A percentile compares a stretch with the other conserved stretches of the same genome.
Conservation (phyloP, 2,113 vertebrate genomes). For the Bufo gargarizans region DNA sequence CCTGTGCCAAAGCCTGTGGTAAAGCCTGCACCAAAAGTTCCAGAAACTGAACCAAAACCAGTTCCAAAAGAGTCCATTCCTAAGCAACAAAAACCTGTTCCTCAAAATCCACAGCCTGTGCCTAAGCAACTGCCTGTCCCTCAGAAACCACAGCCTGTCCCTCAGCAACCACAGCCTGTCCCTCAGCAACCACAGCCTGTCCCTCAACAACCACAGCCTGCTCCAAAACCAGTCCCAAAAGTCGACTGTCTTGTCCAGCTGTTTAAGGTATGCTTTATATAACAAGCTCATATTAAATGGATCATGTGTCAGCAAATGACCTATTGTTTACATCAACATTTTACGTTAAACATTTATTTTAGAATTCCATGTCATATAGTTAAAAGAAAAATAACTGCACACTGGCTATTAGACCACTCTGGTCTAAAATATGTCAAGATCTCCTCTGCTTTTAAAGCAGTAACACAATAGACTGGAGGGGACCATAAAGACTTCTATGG, state of each 20-base stretch:
- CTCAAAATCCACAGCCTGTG: slow-evolving; percentile 16
- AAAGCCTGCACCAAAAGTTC: slow-evolving; percentile 42
- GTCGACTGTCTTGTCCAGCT: slow-evolving; percentile 39
- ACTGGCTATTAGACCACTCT: no score
- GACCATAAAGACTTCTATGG: no score
- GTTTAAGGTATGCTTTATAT: slow-evolving; percentile 20
- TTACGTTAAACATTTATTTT: no score
- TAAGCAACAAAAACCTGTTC: slow-evolving; percentile 30
- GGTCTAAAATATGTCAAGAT: no score
- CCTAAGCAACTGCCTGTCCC: slow-evolving; percentile 21
- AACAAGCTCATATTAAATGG: not conserved
- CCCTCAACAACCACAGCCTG: slow-evolving; percentile 16
- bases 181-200: slow-evolving; percentile 27
- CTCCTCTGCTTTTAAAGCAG: no score
- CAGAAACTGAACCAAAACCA: slow-evolving; percentile 41
- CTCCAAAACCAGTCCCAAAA: slow-evolving; percentile 32
- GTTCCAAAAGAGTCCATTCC: slow-evolving; percentile 32
- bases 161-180: slow-evolving; percentile 17
- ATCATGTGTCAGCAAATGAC: not conserved
- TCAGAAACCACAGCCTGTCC: slow-evolving; percentile 19
- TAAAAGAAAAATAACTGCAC: no score
- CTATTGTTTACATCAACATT: no score
- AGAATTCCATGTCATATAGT: no score
- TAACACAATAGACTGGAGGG: no score
- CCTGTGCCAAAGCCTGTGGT: slow-evolving; percentile 40